A percentile compares a stretch with the other conserved stretches of the same genome.
Conservation (phyloP, 2,113 vertebrate genomes). For the Lophotis ruficrista region DNA sequence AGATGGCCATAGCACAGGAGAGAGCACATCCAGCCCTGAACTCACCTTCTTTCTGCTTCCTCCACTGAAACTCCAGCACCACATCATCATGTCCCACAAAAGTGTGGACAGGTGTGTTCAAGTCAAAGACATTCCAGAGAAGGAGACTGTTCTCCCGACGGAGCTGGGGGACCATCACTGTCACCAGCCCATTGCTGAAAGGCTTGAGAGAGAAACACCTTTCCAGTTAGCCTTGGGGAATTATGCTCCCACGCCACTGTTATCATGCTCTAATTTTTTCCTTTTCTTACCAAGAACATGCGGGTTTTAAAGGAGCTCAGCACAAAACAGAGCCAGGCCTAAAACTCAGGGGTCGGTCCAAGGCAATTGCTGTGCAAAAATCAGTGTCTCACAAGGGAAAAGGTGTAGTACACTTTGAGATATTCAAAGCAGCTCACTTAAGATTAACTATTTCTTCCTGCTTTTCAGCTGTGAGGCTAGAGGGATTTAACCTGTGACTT, state of each 20-base stretch:
- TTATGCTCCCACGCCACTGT: not conserved
- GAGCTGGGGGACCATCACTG: constrained; percentile 97
- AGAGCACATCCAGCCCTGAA: not conserved
- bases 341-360: not conserved
- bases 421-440: not conserved
- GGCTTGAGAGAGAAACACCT: constrained; percentile 75
- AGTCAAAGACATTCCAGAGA: constrained; percentile 92
- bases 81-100: constrained; percentile 97
- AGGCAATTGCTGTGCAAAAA: not conserved
- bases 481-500: not conserved
- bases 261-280: not conserved
- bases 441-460: not conserved
- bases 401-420: not conserved
- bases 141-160: constrained; percentile 95
- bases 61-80: constrained; percentile 97
- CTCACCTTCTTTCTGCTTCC: constrained; percentile 95
- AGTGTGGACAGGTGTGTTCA: constrained; percentile 94
- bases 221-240: not conserved
- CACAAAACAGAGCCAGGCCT: not conserved
- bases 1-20: rapidly evolving
- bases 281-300: rapidly evolving
- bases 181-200: constrained; percentile 94
- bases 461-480: not conserved
- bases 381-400: not conserved
- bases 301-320: not conserved